Conservation (phyloP, 2,797 vertebrate species). For the Paratrypauchen microcephalus region DNA sequence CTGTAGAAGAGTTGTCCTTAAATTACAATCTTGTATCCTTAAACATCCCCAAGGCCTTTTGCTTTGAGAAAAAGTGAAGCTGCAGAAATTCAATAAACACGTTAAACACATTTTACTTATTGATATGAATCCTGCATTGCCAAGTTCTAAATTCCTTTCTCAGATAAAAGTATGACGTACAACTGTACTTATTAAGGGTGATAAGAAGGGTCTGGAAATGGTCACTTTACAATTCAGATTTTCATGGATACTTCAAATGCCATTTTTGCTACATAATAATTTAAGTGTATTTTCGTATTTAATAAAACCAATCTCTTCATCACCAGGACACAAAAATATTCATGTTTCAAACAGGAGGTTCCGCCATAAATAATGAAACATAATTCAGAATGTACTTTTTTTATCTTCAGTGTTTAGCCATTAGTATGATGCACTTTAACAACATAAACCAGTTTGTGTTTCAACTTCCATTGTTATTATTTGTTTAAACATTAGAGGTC, state of each 20-base stretch:
- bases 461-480: slow-evolving; percentile 33
- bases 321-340: neutral
- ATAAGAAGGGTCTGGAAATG: neutral
- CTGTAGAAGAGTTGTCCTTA: slow-evolving; percentile 21
- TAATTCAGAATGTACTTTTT: slow-evolving; percentile 11
- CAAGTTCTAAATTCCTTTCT: neutral
- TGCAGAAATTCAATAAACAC: neutral
- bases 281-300: no score
- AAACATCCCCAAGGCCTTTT: slow-evolving; percentile 32
- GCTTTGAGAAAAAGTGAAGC: neutral
- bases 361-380: neutral
- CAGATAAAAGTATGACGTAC: neutral
- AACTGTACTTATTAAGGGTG: neutral
- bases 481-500: slow-evolving; percentile 27
- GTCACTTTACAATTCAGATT: neutral
- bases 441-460: slow-evolving; percentile 38
- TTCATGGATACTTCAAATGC: neutral
- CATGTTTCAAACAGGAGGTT: neutral
- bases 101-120: no score
- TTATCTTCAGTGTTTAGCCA: slow-evolving; percentile 26
- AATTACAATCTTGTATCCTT: slow-evolving; percentile 41
- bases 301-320: neutral
- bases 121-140: neutral
- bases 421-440: slow-evolving; percentile 67
- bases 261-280: no score